These are phyloP conservation scores for Chloebia gouldiae DNA, from an alignment of 2,113 vertebrate species.

Conservation along the genomic window DNA sequence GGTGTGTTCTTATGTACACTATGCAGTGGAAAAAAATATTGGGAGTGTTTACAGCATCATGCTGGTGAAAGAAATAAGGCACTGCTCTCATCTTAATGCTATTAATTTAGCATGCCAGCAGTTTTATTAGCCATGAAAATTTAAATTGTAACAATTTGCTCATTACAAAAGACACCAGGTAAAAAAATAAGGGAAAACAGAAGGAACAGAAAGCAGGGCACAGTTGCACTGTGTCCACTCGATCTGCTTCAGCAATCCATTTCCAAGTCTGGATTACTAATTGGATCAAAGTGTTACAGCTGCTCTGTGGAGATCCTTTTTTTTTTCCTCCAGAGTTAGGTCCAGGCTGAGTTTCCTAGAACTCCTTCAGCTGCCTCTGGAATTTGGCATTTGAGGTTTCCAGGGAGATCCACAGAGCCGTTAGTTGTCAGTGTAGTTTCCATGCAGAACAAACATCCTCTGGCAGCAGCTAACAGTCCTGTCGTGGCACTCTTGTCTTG, in stretches of 20 bases:
- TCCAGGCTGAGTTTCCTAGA: neutral
- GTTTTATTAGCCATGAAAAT: neutral
- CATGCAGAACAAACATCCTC: neutral
- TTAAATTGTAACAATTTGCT: neutral
- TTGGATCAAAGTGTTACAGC: neutral
- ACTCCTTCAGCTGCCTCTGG: neutral
- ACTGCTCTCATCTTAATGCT: neutral
- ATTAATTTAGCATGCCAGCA: neutral
- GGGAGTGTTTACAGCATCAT: neutral
- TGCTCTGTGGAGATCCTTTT: neutral
- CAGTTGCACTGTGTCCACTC: neutral
- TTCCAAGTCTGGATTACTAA: neutral
- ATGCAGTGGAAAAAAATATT: neutral
- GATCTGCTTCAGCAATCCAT: neutral
- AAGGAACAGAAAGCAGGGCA: neutral
- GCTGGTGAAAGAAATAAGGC: neutral
- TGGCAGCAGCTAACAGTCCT: neutral
- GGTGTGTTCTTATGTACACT: neutral
- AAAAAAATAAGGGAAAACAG: neutral
- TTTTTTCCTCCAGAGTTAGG: too few species aligned
- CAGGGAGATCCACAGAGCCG: neutral
- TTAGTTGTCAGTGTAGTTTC: neutral
- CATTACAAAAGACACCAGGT: neutral
- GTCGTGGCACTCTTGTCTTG: constrained; percentile 12
- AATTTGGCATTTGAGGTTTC: neutral